A percentile compares a stretch with the other conserved stretches of the same genome.
These are phyloP conservation scores for Melolontha melolontha DNA, from an alignment of 2,888 invertebrate genomes.

Conservation along the genomic window DNA sequence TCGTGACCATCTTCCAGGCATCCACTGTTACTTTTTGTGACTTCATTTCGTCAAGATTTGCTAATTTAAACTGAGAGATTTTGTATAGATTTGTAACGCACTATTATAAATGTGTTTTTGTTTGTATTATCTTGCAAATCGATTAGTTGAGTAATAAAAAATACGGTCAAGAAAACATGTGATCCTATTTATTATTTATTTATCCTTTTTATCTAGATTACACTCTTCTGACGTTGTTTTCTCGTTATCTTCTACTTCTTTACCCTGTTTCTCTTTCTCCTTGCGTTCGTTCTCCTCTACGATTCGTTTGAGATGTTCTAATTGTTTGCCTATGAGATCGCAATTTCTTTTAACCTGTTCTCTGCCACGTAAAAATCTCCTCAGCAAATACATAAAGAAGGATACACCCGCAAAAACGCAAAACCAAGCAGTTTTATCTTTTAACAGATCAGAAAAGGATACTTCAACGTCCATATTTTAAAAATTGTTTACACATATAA, in stretches of 20 bases:
- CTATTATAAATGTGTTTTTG: constrained; percentile 1
- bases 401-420: constrained; percentile 57
- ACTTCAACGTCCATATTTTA: constrained; percentile 16
- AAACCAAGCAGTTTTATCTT: constrained; percentile 31
- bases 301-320: constrained; percentile 59
- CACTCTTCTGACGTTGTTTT: constrained; percentile 10
- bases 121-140: constrained; percentile 9
- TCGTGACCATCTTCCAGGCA: constrained; percentile 75
- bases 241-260: constrained; percentile 3
- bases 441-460: constrained; percentile 2
- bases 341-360: constrained; percentile 59
- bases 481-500: no score
- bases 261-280: constrained; percentile 36
- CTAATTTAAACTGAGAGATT: background rate
- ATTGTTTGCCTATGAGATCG: constrained; percentile 61
- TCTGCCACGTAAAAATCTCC: constrained; percentile 57
- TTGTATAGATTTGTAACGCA: constrained; percentile 19
- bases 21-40: constrained; percentile 77
- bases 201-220: constrained; percentile 34
- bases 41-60: constrained; percentile 66
- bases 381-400: constrained; percentile 58
- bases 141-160: constrained; percentile 3
- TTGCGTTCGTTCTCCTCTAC: constrained; percentile 53
- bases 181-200: constrained; percentile 31
- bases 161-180: constrained; percentile 15